Base-by-base conservation (phyloP, 2,113 vertebrate genomes). In the Bos taurus region DNA sequence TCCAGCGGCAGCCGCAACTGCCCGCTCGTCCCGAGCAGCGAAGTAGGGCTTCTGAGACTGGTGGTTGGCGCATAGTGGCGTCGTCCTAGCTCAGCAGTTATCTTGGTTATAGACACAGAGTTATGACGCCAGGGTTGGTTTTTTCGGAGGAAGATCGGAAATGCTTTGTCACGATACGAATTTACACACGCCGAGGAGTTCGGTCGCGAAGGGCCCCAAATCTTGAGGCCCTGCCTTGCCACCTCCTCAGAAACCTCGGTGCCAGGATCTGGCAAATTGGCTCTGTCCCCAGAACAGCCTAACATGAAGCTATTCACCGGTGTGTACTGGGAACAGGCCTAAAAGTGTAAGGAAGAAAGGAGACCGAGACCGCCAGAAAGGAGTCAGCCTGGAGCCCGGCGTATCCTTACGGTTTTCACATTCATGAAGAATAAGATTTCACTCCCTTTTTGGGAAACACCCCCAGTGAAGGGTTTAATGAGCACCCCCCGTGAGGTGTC, bases 21-120 rank as follows among this genome's bases (percentile, higher is more conserved):
- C 33, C 2, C 1, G 28, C 40, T 2, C 0, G 92, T 50, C 67
- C 2, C 0, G 33, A 40, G 33, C 28, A 10, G 16, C 59, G 54
- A 81, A 46, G 57, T 8, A 9, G 33, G 48, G 40, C 36, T 88
- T 43, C 33, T 2, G 67, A 36, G 40, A 74, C 8, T 9, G 30
- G 64, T 7, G 60, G 8, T 52, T 15, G 64, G 28, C 2, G 36
- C 43, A 1, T 15, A 1, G 25, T 14, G 67, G 28, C 28, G 78
- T 87, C 36, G 56, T 82, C 14, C 17, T 43, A 26, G 17, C 33
- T 86, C 78, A 17, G 13, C 50, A 6, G 46, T 81, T 67, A 19
- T 21, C 54, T 80, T 77, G 28, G 54, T 56, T 43, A 13, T 12
- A 28, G 26, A 46, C 26, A 43, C 46, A 14, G 40, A 40, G 33